Base-by-base conservation (phyloP, 2,113 vertebrate species). In the Hylia prasina region DNA sequence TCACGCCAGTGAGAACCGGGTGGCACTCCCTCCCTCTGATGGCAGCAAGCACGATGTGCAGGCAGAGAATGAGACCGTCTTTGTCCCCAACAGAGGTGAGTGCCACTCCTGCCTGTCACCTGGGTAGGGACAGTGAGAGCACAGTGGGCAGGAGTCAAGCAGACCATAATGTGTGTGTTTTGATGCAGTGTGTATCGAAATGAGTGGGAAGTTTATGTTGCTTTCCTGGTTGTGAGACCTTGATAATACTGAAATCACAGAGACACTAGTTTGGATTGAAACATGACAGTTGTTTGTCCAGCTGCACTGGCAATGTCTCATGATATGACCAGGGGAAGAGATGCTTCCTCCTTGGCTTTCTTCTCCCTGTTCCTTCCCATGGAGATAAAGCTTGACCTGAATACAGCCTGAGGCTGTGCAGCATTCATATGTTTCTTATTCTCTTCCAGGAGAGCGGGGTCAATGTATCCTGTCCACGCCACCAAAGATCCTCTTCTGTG, bases 401-500 rank as follows among this genome's bases (percentile, higher is more conserved):
- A 22, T 6, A 6, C 1, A 14, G 40, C 14, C 30, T 0, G 0
- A 35, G 23, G 8, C 77, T 54, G n/a, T 19, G 22, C 25, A 80
- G 75, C 64, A 10, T 77, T 92, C 71, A 76, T 2, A 0, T 89
- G 18, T 37, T 75, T 53, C 9, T 53, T 57, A 33, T 15, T 93
- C 80, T 94, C 61, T 94, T 48, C 40, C 95, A 99, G 99, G 99
- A 83, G 99, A 99, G 84, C 98, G 99, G 65, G 99, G 99, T 40
- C 99, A 99, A 94, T 99, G 99, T 96, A 99, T 99, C 97, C 98
- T 99, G 88, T 99, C 99, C 82, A 99, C 99, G 0, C 99, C 99
- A 65, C 99, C 99, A 10, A 99, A 99, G 97, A 99, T 99, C 94
- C 97, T 99, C 35, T 99, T 99, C 97, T 99, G 99, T 98, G 99